Evolutionary conservation across 2,113 vertebrate species (phyloP), one percentile per base, ranked within the genome.

Genomic region (human): DNA sequence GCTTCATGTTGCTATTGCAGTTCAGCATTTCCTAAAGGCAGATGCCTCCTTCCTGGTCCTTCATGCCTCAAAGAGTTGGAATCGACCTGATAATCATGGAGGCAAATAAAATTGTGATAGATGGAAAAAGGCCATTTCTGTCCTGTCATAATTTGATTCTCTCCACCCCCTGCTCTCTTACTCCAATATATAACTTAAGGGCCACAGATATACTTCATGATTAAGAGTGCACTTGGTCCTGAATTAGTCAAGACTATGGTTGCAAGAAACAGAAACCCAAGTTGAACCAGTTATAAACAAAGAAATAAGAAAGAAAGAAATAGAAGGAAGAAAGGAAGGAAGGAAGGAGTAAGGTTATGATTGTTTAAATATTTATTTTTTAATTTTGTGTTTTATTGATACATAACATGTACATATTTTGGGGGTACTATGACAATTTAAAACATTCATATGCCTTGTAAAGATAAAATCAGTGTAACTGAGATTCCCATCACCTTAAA

Each of bases 21-120:
- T 43, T 59, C 68, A 90, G 25, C 55, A 66, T 89, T 88, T 96
- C 97, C 98, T 18, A 30, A 55, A 92, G 97, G 96, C 92, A 96
- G 35, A 59, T 79, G 52, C 70, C 70, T 57, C 89, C 93, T 97
- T 93, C 32, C 16, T 22, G 16, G 76, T 70, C 70, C 43, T 85
- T 94, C 89, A 96, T 38, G 97, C 96, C 45, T 98, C 93, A 85
- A 59, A 96, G 80, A 95, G 86, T 5, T 72, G 22, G 43, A 76
- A 76, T 64, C 8, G 8, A 95, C 9, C 55, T 57, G 86, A 73
- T 73, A 90, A 78, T 70, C 52, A 13, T 22, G 68, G 52, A 88
- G 57, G 57, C 86, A 89, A 89, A 95, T n/a, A 38, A 75, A 76
- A 20, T 38, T 61, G 16, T 66, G 70, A 90, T 79, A 72, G 55